Percentiles rank a stretch among this genome's conserved stretches.
phyloP scores from a whole-genome alignment of 2,113 vertebrate genomes.

The Dromaius novaehollandiae region DNA sequence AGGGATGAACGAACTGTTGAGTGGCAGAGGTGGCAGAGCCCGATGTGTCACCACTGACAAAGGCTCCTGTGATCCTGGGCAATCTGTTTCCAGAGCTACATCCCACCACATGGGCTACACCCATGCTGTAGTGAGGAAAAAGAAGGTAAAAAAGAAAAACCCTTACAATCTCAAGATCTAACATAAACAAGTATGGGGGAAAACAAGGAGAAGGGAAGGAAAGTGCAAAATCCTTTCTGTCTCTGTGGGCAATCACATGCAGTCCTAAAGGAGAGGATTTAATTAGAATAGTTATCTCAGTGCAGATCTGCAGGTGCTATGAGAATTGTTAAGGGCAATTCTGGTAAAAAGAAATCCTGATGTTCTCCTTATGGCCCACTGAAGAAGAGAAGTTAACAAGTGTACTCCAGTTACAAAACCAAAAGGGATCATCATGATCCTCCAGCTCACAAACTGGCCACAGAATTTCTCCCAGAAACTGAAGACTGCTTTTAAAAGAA shows the following conservation, averaged over 20 bases:
- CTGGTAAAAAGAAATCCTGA: background rate
- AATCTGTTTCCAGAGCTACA: background rate
- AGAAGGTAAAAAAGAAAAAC: background rate
- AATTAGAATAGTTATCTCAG: constrained; percentile 20
- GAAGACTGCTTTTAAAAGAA: background rate
- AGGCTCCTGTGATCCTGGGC: background rate
- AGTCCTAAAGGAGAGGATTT: constrained; percentile 41
- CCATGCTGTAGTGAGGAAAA: background rate
- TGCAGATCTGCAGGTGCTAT: background rate
- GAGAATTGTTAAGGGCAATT: constrained; percentile 4
- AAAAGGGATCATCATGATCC: background rate
- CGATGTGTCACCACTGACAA: background rate
- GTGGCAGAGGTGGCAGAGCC: background rate
- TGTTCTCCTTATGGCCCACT: background rate
- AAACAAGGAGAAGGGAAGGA: background rate
- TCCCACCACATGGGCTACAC: background rate
- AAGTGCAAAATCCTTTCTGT: background rate
- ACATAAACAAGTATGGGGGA: background rate
- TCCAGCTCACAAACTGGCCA: background rate
- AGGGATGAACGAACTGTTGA: background rate
- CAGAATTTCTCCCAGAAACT: background rate
- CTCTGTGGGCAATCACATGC: background rate
- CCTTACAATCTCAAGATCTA: background rate
- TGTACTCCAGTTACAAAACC: background rate
- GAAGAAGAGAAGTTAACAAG: background rate